Conservation (phyloP, 2,888 invertebrate genomes). For the Mimachlamys varia region DNA sequence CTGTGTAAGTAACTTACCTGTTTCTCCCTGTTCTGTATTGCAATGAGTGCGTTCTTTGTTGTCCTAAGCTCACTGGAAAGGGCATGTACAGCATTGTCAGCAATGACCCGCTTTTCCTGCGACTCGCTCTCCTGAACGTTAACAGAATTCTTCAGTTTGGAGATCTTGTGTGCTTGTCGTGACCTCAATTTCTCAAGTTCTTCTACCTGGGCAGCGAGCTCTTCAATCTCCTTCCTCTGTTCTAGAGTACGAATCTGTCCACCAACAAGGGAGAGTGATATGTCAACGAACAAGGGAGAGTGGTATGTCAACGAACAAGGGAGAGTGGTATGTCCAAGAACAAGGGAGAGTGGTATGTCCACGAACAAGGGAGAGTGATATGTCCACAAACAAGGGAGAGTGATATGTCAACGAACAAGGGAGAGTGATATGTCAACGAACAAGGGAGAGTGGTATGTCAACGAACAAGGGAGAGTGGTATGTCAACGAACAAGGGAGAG, state of each 20-base stretch:
- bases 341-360: no score
- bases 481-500: no score
- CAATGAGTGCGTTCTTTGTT: constrained; percentile 77
- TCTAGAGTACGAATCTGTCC: constrained; percentile 74
- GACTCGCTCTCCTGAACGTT: constrained; percentile 63
- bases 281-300: no score
- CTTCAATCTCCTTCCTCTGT: constrained; percentile 77
- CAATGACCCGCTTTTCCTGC: constrained; percentile 71
- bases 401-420: no score
- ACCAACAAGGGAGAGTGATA: neutral
- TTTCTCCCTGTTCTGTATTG: constrained; percentile 78
- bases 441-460: no score
- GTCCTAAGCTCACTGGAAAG: constrained; percentile 80
- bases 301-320: no score
- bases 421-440: no score
- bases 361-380: no score
- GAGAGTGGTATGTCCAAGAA: no score
- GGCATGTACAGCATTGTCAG: constrained; percentile 80
- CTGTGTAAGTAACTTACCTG: constrained; percentile 73
- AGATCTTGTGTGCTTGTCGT: constrained; percentile 79
- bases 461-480: no score
- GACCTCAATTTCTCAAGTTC: constrained; percentile 79
- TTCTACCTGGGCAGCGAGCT: constrained; percentile 75
- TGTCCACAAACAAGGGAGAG: no score
- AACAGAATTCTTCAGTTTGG: constrained; percentile 72